These are phyloP conservation scores for Poecile montanus DNA, from an alignment of 2,797 vertebrate genomes.

Conservation along the genomic window DNA sequence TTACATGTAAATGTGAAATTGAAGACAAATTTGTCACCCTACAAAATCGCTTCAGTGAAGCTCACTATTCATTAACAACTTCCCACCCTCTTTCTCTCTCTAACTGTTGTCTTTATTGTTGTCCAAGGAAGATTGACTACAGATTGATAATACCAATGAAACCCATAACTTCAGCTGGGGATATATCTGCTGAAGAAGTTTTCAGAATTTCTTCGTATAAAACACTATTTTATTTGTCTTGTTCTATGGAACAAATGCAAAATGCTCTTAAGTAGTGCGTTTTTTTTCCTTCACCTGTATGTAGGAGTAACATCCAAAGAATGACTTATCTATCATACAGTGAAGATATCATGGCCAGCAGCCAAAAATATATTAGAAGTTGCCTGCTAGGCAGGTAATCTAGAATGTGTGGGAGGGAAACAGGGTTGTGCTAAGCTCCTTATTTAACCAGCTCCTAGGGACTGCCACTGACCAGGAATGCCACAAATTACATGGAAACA, in stretches of 20 bases:
- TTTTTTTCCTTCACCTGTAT: neutral
- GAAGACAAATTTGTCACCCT: neutral
- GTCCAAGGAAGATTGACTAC: neutral
- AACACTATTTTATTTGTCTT: too few relatives aligned
- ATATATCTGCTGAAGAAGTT: neutral
- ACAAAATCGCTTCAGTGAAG: neutral
- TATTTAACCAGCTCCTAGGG: neutral
- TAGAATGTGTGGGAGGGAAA: neutral
- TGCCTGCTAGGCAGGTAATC: neutral
- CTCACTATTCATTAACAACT: neutral
- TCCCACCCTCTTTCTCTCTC: neutral
- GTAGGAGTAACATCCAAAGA: neutral
- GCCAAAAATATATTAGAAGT: neutral
- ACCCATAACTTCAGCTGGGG: neutral
- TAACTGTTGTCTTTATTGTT: neutral
- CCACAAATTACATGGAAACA: neutral
- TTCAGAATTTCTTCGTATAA: neutral
- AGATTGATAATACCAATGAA: neutral
- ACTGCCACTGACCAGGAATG: neutral
- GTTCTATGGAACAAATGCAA: neutral
- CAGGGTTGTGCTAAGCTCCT: neutral
- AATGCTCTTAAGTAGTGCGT: rapidly evolving
- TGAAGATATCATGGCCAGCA: neutral
- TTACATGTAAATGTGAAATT: neutral
- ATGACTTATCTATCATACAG: neutral